Base-by-base conservation (phyloP, 2,113 vertebrate species). In the Ochotona princeps region DNA sequence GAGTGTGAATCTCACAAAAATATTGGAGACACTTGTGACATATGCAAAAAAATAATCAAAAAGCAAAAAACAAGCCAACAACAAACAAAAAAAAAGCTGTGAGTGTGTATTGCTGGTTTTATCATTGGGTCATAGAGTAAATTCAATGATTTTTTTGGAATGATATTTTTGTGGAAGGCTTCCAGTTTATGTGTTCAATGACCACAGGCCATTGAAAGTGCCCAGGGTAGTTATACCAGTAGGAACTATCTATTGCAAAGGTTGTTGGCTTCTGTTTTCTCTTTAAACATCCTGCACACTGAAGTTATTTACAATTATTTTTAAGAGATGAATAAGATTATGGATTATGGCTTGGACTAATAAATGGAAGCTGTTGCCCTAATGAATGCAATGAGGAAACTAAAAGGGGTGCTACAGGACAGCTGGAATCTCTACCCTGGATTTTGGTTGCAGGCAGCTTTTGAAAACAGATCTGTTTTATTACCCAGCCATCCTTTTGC, bases 281-380 rank as follows among this genome's bases (percentile, higher is more conserved):
- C 12, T 91, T 69, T 74, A 8, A 5, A 20, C 28, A 92, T 92
- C 23, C 11, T 32, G 54, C 32, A 20, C 12, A 44, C 11, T 61
- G 3, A 10, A 49, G 74, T 80, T 47, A 79, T 72, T 93, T 86
- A 93, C 67, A 88, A 87, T 94, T 76, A 88, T 75, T 57, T 57
- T 92, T 1, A 85, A 54, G 91, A 63, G 76, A 76, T 66, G 54
- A 70, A 17, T 30, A 96, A 82, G 35, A 73, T 44, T 61, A 63
- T 11, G 78, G n/a, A 26, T 92, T 81, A 28, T 0, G 5, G 38
- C 23, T 89, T 86, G 83, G 66, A 49, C 2, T 66, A 72, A 81
- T 38, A 87, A 86, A 66, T 92, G 20, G 44, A 57, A 74, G 10
- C 15, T 75, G 26, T 82, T 70, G 60, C 44, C 21, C 28, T 7